A percentile compares a stretch with the other conserved stretches of the same genome.
Evolutionary conservation across 2,113 vertebrate genomes (phyloP).

Genomic region (Melanerpes aurifrons): DNA sequence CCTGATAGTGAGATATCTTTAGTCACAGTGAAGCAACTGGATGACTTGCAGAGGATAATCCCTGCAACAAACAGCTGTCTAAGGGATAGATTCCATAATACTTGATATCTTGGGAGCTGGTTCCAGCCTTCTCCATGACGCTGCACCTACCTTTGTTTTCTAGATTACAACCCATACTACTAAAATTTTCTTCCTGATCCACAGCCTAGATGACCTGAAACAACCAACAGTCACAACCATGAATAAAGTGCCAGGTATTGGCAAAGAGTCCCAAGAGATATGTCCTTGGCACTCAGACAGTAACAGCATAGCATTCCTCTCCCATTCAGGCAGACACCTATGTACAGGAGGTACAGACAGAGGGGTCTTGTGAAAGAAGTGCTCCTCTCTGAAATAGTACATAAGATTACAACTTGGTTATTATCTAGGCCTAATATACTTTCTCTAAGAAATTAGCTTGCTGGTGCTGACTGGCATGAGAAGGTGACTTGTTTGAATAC

Average conservation of each 20-base stretch:
- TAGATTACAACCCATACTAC: not conserved
- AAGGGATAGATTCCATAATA: not conserved
- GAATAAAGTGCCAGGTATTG: not conserved
- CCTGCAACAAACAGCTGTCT: not conserved
- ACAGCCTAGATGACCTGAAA: slow-evolving; percentile 45
- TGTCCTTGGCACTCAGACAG: not conserved
- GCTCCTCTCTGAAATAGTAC: not conserved
- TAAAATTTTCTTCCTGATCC: slow-evolving; percentile 16
- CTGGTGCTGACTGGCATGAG: not conserved
- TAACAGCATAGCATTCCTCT: not conserved
- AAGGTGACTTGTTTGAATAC: not conserved
- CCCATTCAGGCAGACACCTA: not conserved
- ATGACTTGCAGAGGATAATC: not conserved
- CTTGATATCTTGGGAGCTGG: slow-evolving; percentile 22
- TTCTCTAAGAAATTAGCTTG: not conserved
- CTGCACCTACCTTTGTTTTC: not conserved
- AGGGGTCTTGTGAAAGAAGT: not conserved
- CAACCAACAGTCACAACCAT: slow-evolving; percentile 32
- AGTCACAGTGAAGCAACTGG: not conserved
- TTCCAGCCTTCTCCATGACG: not conserved
- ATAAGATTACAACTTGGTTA: not conserved
- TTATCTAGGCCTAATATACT: not conserved
- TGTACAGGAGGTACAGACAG: not conserved
- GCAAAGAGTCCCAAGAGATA: not conserved
- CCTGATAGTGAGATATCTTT: not conserved